Percentiles rank a stretch among this genome's conserved stretches.
Evolutionary conservation across 2,113 vertebrate species (phyloP).

Genomic region (Ammospiza nelsoni): DNA sequence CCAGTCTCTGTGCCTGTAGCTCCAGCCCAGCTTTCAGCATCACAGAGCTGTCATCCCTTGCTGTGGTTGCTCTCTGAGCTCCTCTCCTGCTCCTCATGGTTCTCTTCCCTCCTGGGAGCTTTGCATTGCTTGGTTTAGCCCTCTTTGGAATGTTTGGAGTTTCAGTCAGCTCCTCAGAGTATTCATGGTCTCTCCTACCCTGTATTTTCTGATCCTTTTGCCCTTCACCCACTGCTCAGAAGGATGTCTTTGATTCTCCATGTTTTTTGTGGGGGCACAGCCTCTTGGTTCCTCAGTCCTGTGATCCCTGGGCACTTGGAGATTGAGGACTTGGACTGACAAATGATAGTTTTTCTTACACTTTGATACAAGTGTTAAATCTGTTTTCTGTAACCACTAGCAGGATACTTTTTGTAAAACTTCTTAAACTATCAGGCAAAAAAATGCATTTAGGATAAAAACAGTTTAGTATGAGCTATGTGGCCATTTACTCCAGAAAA

Average conservation of each 20-base stretch:
- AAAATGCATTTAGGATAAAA: background rate
- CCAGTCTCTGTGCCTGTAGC: background rate
- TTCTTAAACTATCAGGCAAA: no score
- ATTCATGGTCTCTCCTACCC: background rate
- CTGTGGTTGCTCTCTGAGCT: background rate
- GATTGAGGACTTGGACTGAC: background rate
- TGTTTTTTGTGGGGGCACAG: no score
- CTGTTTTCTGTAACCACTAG: background rate
- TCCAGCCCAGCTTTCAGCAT: background rate
- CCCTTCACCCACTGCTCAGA: background rate
- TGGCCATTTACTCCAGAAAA: background rate
- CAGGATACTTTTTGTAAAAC: background rate
- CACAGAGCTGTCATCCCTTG: fast-evolving
- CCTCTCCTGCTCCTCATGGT: background rate
- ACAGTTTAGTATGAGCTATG: background rate
- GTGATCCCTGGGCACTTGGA: background rate
- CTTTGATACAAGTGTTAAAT: background rate
- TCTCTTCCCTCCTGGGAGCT: background rate
- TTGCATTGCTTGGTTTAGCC: background rate
- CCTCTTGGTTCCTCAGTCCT: background rate
- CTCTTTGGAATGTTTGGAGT: background rate
- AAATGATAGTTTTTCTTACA: fast-evolving
- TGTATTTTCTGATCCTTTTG: background rate
- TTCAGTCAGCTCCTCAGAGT: background rate
- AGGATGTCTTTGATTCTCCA: background rate